Conservation (phyloP, 1,140 invertebrate species). For the Popillia japonica region DNA sequence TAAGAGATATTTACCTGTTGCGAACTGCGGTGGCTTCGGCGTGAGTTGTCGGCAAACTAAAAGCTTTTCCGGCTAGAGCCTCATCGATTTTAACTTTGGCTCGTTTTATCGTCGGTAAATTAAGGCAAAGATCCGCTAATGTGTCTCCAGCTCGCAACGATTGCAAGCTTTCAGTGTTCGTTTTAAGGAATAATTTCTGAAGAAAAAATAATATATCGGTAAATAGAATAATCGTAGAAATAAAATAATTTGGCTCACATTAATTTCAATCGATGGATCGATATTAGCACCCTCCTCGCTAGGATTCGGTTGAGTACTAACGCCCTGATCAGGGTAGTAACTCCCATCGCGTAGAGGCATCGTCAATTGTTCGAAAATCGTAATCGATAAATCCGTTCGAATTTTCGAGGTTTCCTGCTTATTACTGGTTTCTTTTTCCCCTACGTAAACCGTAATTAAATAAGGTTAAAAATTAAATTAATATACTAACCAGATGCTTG, state of each 20-base stretch:
- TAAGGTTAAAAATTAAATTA: background rate
- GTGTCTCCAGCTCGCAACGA: constrained; percentile 78
- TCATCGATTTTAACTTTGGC: constrained; percentile 78
- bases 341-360: constrained; percentile 68
- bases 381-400: constrained; percentile 69
- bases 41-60: constrained; percentile 73
- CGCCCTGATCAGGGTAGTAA: constrained; percentile 14
- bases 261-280: constrained; percentile 57
- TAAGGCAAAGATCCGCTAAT: constrained; percentile 80
- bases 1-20: constrained; percentile 62
- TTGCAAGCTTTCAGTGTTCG: constrained; percentile 67
- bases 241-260: constrained; percentile 50
- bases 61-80: constrained; percentile 71
- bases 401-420: constrained; percentile 67
- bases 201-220: constrained; percentile 39
- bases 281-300: constrained; percentile 54
- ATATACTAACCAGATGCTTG: constrained; percentile 62
- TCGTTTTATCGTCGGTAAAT: constrained; percentile 76
- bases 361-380: constrained; percentile 72
- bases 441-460: constrained; percentile 46
- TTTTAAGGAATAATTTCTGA: constrained; percentile 66
- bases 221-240: no score
- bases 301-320: constrained; percentile 58
- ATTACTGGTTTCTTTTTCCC: constrained; percentile 65
- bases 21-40: constrained; percentile 78